Evolutionary conservation across 2,888 invertebrate genomes (phyloP), one percentile per base, ranked within the genome.

Genomic region (Harpalus rubripes): DNA sequence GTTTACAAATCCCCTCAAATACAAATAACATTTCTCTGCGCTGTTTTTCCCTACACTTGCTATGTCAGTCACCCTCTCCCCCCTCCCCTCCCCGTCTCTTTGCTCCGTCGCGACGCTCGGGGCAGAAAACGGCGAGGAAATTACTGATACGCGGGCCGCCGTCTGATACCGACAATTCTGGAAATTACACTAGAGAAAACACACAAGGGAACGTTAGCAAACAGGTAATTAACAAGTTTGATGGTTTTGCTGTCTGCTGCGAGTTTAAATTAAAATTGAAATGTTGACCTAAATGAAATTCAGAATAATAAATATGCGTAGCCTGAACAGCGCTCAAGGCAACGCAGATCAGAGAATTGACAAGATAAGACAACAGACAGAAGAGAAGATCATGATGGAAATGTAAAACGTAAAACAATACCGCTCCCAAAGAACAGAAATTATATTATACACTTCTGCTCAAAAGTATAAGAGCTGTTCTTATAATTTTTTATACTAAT

Each of bases 181-280:
- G 89, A 89, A 90, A 90, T 90, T 90, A 90, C 89, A 90, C 90
- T 88, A 89, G 89, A 89, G 90, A 90, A 90, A 90, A 90, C 89
- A 90, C 90, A 89, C 90, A 88, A 88, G 90, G 90, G 91, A 90
- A 89, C 90, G 90, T 90, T 90, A 90, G 90, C 90, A 90, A 91
- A 90, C 90, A 91, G 90, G 90, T 91, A 91, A 91, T 91, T 91
- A 91, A 90, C 91, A 91, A 91, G 90, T 91, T 91, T 91, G 91
- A 91, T 91, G 90, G 90, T 90, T 90, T 90, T 89, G 88, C 89
- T 89, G 89, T 89, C 89, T 89, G 88, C 87, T 88, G 87, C 87
- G 88, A 89, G 87, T 88, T 88, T 89, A 88, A 89, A 89, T 89
- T 90, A 90, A 90, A 90, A 90, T 90, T 90, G 90, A 90, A 90